Conservation (phyloP, 2,797 vertebrate species). For the Brachyalestes nurse region DNA sequence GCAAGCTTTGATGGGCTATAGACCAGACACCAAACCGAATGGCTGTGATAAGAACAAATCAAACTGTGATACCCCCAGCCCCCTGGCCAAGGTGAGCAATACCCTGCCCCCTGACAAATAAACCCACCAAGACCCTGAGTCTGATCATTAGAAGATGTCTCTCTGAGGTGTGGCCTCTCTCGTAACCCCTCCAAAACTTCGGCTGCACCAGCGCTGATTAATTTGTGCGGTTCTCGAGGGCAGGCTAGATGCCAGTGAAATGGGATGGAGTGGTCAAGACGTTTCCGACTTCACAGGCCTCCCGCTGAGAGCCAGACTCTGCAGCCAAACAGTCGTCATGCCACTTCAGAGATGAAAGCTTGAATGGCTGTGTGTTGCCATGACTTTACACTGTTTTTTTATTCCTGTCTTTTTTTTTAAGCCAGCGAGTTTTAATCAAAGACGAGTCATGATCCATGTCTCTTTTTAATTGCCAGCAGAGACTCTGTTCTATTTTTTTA, state of each 20-base stretch:
- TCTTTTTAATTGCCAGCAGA: constrained; percentile 34
- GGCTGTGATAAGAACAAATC: constrained; percentile 21
- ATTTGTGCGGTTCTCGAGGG: constrained; percentile 27
- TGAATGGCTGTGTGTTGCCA: constrained; percentile 42
- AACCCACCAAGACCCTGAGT: constrained; percentile 7
- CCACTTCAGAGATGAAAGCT: constrained; percentile 67
- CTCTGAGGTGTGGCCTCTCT: constrained; percentile 5
- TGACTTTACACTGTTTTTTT: constrained; percentile 27
- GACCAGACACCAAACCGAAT: constrained; percentile 5
- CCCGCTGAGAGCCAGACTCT: constrained; percentile 44
- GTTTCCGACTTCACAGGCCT: constrained; percentile 52
- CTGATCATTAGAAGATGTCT: constrained; percentile 28
- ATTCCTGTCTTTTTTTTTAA: constrained; percentile 46
- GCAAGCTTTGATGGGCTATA: constrained; percentile 8
- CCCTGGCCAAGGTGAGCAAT: not conserved
- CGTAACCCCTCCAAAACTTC: constrained; percentile 20
- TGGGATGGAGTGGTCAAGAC: constrained; percentile 49
- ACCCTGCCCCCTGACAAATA: constrained; percentile 13
- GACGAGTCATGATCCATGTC: constrained; percentile 42
- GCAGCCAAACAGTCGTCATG: constrained; percentile 55
- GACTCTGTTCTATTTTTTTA: not conserved
- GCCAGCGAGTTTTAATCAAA: constrained; percentile 63
- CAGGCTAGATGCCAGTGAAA: constrained; percentile 17
- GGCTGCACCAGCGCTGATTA: constrained; percentile 30
- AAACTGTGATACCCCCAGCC: constrained; percentile 2